Base-by-base conservation (phyloP, 1,140 invertebrate species). In the Drosophila lacertosa region DNA sequence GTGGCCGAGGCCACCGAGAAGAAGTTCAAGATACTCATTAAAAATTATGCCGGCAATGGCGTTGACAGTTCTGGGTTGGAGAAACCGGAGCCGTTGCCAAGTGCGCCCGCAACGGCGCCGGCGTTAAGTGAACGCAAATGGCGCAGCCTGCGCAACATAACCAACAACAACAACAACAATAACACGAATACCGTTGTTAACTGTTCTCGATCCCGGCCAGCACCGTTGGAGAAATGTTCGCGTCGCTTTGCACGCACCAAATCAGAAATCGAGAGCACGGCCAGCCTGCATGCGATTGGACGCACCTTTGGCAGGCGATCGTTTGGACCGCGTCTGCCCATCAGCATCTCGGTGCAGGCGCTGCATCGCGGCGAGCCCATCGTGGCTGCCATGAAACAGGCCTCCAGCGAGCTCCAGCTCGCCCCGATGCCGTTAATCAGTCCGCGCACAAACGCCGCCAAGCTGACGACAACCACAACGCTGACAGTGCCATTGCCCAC, bases 21-120 rank as follows among this genome's bases (percentile, higher is more conserved):
- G 15, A 89, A 90, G 18, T 90, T 90, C 13, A 90, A 90, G 48
- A 83, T 90, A 45, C 63, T 90, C 0, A 90, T 90, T 39, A 90
- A 90, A 4, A 89, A 89, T 44, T 90, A 79, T 26, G 58, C 69
- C 1, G 16, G 60, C 9, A 53, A 20, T 16, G 60, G 44, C 1
- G 35, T 39, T 6, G 74, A 74, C 4, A 51, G 67, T 22, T 18
- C 64, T 7, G 29, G n/a, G n/a, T n/a, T 58, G 5, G 76, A 84
- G 18, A 66, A 74, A 57, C 53, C 29, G 29, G 45, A 79, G 4
- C 35, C 68, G n/a, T n/a, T n/a, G 2, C 13, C 47, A 18, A 33
- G 7, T 11, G 66, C 37, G 6, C 55, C 76, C 1, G 63, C 74
- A 2, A 75, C 82, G 22, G 70, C 74, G 0, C 70, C 82, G 7